A percentile compares a stretch with the other conserved stretches of the same genome.
Evolutionary conservation across 2,888 invertebrate species (phyloP).

Genomic region (Thereva nobilitata): DNA sequence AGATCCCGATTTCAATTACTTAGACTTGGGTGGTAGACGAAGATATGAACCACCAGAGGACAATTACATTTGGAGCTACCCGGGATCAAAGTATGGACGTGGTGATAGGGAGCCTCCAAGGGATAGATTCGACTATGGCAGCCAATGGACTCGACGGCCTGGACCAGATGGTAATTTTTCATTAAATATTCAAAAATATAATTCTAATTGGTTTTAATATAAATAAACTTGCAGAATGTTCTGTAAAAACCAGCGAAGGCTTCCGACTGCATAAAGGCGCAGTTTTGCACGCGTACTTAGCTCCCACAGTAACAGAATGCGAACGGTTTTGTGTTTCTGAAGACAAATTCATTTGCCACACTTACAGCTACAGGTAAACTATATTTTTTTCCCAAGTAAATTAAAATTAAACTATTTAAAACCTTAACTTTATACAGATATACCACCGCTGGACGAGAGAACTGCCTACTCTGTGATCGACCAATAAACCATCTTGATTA

Average conservation of each 20-base stretch:
- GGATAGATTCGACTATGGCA: constrained; percentile 52
- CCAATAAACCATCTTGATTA: constrained; percentile 71
- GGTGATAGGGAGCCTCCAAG: constrained; percentile 43
- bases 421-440: constrained; percentile 44
- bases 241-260: constrained; percentile 73
- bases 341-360: constrained; percentile 72
- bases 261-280: constrained; percentile 73
- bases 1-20: constrained; percentile 57
- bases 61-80: constrained; percentile 60
- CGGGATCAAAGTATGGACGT: constrained; percentile 57
- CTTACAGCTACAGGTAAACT: constrained; percentile 73
- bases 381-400: constrained; percentile 5
- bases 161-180: constrained; percentile 54
- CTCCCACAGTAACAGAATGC: constrained; percentile 74
- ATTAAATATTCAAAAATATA: not conserved
- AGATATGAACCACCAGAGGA: constrained; percentile 49
- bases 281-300: constrained; percentile 67
- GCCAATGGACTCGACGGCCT: constrained; percentile 57
- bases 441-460: constrained; percentile 63
- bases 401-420: not conserved
- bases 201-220: constrained; percentile 7
- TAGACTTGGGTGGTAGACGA: constrained; percentile 57
- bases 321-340: constrained; percentile 75
- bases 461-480: constrained; percentile 76
- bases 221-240: constrained; percentile 65